Evolutionary conservation across 2,113 vertebrate species (phyloP).

Genomic region (Callithrix jacchus): DNA sequence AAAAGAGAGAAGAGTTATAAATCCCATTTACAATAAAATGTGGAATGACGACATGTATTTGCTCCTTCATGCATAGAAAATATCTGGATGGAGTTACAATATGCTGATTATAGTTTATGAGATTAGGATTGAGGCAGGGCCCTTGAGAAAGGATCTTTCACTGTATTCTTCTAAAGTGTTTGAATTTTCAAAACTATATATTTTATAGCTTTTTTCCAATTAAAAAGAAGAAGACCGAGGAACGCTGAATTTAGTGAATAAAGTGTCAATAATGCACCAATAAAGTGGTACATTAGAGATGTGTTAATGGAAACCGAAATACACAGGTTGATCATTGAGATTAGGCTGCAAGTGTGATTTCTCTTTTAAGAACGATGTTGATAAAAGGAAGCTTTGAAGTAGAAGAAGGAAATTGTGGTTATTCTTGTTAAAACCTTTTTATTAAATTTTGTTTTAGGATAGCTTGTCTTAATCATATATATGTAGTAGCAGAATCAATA

Average conservation of each 20-base stretch:
- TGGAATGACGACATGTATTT: background rate
- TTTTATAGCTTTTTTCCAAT: background rate
- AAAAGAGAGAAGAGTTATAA: background rate
- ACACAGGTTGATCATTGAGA: background rate
- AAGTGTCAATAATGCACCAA: background rate
- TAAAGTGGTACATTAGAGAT: background rate
- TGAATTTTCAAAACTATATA: background rate
- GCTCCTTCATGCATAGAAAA: background rate
- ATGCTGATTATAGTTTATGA: background rate
- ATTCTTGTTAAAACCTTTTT: background rate
- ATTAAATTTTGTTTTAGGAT: background rate
- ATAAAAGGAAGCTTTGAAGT: background rate
- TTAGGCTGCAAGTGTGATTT: background rate
- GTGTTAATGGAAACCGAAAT: background rate
- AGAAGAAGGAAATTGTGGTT: background rate
- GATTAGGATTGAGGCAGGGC: background rate
- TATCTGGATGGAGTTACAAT: background rate
- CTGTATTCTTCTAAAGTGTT: background rate
- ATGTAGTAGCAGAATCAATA: background rate
- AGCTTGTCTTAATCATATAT: background rate
- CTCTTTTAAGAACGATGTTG: background rate
- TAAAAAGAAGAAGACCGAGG: background rate
- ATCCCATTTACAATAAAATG: background rate
- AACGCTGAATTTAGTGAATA: background rate
- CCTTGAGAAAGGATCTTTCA: background rate